These are phyloP conservation scores for Listronotus oregonensis DNA, from an alignment of 1,140 invertebrate species.

Conservation along the genomic window DNA sequence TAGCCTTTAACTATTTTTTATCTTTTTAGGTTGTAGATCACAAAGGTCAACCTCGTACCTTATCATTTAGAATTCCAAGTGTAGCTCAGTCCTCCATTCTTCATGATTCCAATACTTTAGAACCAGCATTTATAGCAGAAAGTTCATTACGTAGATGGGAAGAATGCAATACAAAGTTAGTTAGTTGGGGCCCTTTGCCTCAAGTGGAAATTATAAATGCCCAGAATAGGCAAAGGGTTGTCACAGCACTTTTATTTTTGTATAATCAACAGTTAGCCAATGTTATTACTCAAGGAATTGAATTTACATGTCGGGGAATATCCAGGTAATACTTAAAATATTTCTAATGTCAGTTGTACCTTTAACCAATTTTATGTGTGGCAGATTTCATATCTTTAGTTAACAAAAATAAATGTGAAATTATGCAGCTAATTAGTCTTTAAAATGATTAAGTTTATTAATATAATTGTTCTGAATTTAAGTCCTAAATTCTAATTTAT, in stretches of 20 bases:
- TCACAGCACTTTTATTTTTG: constrained; percentile 83
- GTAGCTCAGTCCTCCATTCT: constrained; percentile 88
- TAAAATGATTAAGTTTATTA: too few relatives aligned
- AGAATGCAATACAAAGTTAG: constrained; percentile 82
- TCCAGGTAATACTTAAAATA: constrained; percentile 68
- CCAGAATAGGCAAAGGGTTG: constrained; percentile 81
- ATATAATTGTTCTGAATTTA: too few relatives aligned
- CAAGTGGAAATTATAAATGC: constrained; percentile 86
- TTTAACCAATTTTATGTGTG: too few relatives aligned
- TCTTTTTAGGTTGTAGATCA: constrained; percentile 63
- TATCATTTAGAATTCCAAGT: constrained; percentile 85
- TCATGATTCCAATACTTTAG: constrained; percentile 68
- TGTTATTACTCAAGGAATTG: constrained; percentile 75
- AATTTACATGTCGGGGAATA: constrained; percentile 81
- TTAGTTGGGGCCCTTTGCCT: constrained; percentile 84
- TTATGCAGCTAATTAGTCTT: too few relatives aligned
- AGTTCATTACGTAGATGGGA: constrained; percentile 80
- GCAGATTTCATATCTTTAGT: too few relatives aligned
- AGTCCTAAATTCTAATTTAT: too few relatives aligned
- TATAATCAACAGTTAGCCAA: constrained; percentile 84
- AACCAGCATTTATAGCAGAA: constrained; percentile 75
- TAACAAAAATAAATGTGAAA: too few relatives aligned
- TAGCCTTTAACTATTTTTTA: too few relatives aligned
- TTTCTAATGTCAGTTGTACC: too few relatives aligned
- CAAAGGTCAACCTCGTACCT: constrained; percentile 78